phyloP scores from a whole-genome alignment of 2,113 vertebrate genomes.

The Desmodus rotundus region DNA sequence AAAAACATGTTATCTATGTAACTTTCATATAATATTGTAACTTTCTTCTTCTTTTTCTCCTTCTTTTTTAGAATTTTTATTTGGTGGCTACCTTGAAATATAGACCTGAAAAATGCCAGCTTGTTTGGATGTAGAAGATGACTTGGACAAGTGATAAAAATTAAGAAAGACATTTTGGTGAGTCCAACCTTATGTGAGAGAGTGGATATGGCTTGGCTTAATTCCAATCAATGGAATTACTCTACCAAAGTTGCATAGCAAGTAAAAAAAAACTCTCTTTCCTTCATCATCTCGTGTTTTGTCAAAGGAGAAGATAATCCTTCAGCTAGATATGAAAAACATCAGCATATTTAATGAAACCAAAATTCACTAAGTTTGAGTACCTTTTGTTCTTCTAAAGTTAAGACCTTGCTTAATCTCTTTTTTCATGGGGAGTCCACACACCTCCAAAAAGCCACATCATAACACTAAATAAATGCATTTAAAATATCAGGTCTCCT shows the following conservation, averaged over 20 bases:
- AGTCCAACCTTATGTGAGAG: constrained; percentile 59
- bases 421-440: neutral
- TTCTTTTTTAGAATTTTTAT: constrained; percentile 65
- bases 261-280: neutral
- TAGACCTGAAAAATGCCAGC: constrained; percentile 70
- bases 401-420: neutral
- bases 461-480: constrained; percentile 4
- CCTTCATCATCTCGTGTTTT: neutral
- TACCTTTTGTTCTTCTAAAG: neutral
- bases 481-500: neutral
- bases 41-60: neutral
- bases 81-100: constrained; percentile 64
- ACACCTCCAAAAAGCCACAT: neutral
- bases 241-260: neutral
- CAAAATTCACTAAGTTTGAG: neutral
- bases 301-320: neutral
- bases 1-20: neutral
- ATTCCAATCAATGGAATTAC: neutral
- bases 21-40: constrained; percentile 23
- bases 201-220: neutral
- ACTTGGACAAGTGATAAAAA: constrained; percentile 57
- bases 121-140: constrained; percentile 72
- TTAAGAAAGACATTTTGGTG: constrained; percentile 72
- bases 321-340: neutral
- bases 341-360: neutral